These are phyloP conservation scores for Lithobates pipiens DNA, from an alignment of 2,797 vertebrate species.

Conservation along the genomic window DNA sequence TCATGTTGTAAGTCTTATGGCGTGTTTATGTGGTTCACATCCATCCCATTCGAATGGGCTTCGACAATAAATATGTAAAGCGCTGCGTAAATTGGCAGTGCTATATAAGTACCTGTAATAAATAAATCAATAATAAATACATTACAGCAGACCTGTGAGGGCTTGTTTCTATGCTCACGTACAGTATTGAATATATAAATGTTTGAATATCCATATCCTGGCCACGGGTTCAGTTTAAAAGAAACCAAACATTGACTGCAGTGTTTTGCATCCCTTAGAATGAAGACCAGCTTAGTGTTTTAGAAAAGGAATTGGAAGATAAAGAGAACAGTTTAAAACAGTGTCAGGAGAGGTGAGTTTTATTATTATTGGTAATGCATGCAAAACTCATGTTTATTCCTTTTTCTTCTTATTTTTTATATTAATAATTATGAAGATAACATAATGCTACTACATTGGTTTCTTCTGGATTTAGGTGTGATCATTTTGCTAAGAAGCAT, in stretches of 20 bases:
- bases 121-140: too few species aligned
- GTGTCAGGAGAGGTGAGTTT: conserved; percentile 34
- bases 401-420: conserved; percentile 2
- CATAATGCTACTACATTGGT: not conserved
- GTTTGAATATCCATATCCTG: too few species aligned
- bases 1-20: too few species aligned
- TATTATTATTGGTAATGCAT: not conserved
- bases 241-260: not conserved
- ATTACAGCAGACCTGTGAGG: too few species aligned
- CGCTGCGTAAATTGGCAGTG: too few species aligned
- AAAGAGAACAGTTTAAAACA: conserved; percentile 28
- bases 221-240: too few species aligned
- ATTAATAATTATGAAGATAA: not conserved
- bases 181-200: too few species aligned
- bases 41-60: too few species aligned
- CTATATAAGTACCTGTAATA: too few species aligned
- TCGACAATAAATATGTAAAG: too few species aligned
- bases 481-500: conserved; percentile 73
- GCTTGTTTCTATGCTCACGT: too few species aligned
- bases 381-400: not conserved
- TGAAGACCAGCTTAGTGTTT: conserved; percentile 18
- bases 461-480: conserved; percentile 65
- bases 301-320: conserved; percentile 33
- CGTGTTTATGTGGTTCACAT: too few species aligned
- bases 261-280: not conserved